Evolutionary conservation across 2,888 invertebrate species (phyloP).

Genomic region (Ectobius pallidus): DNA sequence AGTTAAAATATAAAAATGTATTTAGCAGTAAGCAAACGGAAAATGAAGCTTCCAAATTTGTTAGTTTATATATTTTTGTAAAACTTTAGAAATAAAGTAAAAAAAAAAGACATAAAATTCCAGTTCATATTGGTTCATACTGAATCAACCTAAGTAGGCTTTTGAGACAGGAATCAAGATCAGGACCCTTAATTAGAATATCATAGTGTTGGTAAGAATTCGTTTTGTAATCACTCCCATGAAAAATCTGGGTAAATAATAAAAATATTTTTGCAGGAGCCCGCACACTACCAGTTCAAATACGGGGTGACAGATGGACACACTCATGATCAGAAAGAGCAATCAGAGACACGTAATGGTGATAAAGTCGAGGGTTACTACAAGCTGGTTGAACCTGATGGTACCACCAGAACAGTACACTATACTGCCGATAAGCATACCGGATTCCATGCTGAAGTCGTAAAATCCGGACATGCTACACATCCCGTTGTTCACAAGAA

Average conservation of each 20-base stretch:
- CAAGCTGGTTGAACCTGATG: too few relatives aligned
- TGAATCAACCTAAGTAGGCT: background rate
- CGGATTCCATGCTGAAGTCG: background rate
- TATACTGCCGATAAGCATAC: too few relatives aligned
- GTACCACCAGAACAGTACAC: too few relatives aligned
- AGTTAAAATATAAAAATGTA: too few relatives aligned
- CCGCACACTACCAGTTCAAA: background rate
- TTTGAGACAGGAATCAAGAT: too few relatives aligned
- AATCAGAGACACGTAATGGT: background rate
- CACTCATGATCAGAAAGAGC: background rate
- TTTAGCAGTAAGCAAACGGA: too few relatives aligned
- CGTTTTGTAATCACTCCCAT: background rate
- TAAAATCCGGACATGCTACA: background rate
- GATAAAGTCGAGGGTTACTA: too few relatives aligned
- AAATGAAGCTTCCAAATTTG: too few relatives aligned
- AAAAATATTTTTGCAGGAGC: background rate
- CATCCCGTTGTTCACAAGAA: background rate
- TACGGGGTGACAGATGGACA: background rate
- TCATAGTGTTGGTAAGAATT: too few relatives aligned
- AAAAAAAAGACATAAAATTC: background rate
- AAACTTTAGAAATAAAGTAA: too few relatives aligned
- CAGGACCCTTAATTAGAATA: too few relatives aligned
- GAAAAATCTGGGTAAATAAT: background rate
- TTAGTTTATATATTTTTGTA: too few relatives aligned
- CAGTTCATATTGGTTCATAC: background rate